Conservation (phyloP, 2,888 invertebrate species). For the Gymnoscelis rufifasciata region DNA sequence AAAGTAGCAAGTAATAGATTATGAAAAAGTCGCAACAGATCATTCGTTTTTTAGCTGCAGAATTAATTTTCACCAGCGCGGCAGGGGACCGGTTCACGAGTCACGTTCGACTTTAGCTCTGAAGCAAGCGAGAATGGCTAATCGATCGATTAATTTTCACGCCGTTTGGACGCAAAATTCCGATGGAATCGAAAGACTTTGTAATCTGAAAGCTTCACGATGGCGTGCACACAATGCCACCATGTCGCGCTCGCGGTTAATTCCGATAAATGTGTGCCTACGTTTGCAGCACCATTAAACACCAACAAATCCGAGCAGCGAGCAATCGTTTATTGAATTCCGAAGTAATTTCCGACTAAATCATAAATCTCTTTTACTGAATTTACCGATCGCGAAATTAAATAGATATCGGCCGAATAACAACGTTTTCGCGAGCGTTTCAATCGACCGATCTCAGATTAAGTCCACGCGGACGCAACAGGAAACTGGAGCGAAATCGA, state of each 20-base stretch:
- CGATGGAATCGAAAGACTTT: constrained; percentile 45
- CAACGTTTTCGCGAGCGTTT: constrained; percentile 51
- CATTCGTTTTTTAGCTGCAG: constrained; percentile 50
- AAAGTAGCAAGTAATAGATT: constrained; percentile 40
- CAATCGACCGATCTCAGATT: constrained; percentile 64
- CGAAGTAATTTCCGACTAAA: constrained; percentile 31
- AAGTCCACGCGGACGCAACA: constrained; percentile 68
- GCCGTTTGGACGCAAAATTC: constrained; percentile 63
- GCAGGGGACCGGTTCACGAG: constrained; percentile 57
- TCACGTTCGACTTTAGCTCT: constrained; percentile 69
- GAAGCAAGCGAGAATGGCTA: constrained; percentile 64
- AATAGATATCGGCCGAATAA: constrained; percentile 48
- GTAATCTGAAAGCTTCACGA: constrained; percentile 27
- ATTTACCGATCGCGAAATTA: constrained; percentile 48
- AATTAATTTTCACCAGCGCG: constrained; percentile 62
- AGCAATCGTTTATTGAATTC: constrained; percentile 31
- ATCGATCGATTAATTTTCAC: constrained; percentile 76
- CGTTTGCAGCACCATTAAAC: constrained; percentile 14
- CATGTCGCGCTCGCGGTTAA: constrained; percentile 8
- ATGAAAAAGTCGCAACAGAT: constrained; percentile 48
- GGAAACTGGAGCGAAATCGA: constrained; percentile 74
- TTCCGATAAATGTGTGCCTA: constrained; percentile 7
- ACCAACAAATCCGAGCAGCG: constrained; percentile 1
- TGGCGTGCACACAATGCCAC: constrained; percentile 1
- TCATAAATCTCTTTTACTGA: constrained; percentile 44